Evolutionary conservation across 1,140 invertebrate species (phyloP).

Genomic region (Rhagoletis pomonella): DNA sequence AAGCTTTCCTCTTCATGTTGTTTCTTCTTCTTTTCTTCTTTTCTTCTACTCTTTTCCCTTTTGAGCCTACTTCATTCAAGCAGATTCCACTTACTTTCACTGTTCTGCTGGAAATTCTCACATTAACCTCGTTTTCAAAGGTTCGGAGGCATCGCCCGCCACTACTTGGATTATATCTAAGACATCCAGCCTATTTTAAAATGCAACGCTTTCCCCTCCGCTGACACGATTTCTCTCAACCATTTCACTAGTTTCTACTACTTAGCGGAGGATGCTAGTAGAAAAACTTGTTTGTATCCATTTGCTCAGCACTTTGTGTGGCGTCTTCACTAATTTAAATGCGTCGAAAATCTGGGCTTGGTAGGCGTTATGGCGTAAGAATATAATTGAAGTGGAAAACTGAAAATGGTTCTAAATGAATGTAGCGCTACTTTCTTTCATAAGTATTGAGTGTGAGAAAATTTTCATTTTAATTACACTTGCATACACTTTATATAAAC

Average conservation of each 20-base stretch:
- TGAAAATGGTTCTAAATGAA: not conserved
- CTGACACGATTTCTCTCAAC: too few species aligned
- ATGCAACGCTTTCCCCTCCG: not conserved
- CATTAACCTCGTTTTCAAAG: conserved; percentile 47
- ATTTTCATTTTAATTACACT: conserved; percentile 34
- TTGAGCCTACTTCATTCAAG: not conserved
- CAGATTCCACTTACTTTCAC: not conserved
- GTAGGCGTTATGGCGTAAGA: not conserved
- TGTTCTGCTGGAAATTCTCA: conserved; percentile 12
- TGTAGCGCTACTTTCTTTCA: not conserved
- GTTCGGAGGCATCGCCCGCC: not conserved
- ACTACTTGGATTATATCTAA: conserved; percentile 24
- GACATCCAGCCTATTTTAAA: conserved; percentile 22
- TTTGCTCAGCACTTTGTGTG: not conserved
- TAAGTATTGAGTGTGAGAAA: conserved; percentile 27
- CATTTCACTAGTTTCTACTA: too few species aligned
- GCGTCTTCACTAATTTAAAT: not conserved
- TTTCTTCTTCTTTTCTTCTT: not conserved
- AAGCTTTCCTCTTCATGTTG: too few species aligned
- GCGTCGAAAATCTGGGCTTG: not conserved
- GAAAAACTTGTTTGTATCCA: not conserved
- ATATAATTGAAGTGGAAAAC: conserved; percentile 8
- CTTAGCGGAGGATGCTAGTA: not conserved
- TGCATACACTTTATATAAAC: too few species aligned
- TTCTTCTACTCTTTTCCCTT: not conserved